Evolutionary conservation across 2,888 invertebrate species (phyloP), one percentile per base, ranked within the genome.

Genomic region (Oscheius myriophilus): DNA sequence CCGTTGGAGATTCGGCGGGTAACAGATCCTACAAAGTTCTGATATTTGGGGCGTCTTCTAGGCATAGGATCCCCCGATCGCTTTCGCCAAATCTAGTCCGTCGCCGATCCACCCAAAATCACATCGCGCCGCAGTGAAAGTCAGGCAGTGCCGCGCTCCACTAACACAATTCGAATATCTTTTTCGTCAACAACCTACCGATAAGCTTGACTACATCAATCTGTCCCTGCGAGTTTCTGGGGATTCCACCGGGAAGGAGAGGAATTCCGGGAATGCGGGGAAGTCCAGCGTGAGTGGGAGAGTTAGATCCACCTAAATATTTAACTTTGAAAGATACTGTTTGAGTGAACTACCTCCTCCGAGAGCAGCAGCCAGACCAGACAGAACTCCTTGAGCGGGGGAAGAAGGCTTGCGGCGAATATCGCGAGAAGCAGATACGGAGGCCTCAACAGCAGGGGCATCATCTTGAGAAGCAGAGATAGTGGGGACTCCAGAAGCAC

Each of bases 341-440:
- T 1, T 9, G 25, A 23, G n/a, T 21, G 0, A 14, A 51, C 14
- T 53, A 64, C 68, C 79, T 53, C 88, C 88, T 2, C 90, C 91
- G 42, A 90, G 91, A 69, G 90, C 91, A 76, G 91, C 91, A 78
- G 90, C 91, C 63, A 93, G 93, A 16, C 92, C 94, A 0, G 90
- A 93, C 73, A 85, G 70, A 25, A 84, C 84, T 41, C 84, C 75
- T 57, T 85, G 84, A 21, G 84, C 83, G 43, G 74, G 61, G 9
- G 83, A 75, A 18, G 81, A 79, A 58, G 85, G 85, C 71, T 85
- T 84, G 51, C 85, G 80, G 59, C 85, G 80, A 57, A 85, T 79
- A 58, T 82, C 79, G 45, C 76, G 69, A 33, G 33, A 33, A 3
- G 70, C 68, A 1, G 67, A 58, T 39, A 33, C 66, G 39, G 71